A percentile compares a stretch with the other conserved stretches of the same genome.
Evolutionary conservation across 2,113 vertebrate genomes (phyloP).

Genomic region (Alligator sinensis): DNA sequence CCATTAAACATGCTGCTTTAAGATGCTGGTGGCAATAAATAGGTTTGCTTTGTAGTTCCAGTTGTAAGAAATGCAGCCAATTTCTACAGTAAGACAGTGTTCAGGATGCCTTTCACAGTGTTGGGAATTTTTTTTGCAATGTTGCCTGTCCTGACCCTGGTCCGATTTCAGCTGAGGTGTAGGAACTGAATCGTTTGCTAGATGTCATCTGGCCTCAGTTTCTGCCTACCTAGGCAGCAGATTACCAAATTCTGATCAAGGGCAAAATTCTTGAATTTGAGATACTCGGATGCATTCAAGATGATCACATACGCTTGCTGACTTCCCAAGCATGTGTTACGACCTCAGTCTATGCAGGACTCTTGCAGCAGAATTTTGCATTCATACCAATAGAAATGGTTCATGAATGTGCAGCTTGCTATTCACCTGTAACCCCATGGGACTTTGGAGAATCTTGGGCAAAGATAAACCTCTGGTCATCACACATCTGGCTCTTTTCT

Average conservation of each 20-base stretch:
- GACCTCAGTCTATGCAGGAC: neutral
- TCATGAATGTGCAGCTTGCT: neutral
- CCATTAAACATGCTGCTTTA: neutral
- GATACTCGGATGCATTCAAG: neutral
- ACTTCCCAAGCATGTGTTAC: neutral
- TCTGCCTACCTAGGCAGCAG: neutral
- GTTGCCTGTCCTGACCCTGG: neutral
- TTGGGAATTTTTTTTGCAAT: neutral
- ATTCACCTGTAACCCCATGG: neutral
- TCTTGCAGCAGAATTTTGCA: neutral
- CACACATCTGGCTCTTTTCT: neutral
- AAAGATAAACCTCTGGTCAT: neutral
- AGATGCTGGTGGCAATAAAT: neutral
- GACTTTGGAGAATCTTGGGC: neutral
- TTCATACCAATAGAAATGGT: neutral
- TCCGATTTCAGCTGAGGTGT: neutral
- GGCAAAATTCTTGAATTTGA: neutral
- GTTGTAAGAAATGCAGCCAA: neutral
- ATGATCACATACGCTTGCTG: neutral
- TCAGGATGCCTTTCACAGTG: neutral
- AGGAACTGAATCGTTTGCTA: neutral
- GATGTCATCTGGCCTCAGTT: neutral
- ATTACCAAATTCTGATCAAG: neutral
- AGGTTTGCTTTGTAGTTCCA: neutral
- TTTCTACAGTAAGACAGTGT: rapidly evolving